Evolutionary conservation across 2,113 vertebrate genomes (phyloP).

Genomic region (Arvicanthis niloticus): DNA sequence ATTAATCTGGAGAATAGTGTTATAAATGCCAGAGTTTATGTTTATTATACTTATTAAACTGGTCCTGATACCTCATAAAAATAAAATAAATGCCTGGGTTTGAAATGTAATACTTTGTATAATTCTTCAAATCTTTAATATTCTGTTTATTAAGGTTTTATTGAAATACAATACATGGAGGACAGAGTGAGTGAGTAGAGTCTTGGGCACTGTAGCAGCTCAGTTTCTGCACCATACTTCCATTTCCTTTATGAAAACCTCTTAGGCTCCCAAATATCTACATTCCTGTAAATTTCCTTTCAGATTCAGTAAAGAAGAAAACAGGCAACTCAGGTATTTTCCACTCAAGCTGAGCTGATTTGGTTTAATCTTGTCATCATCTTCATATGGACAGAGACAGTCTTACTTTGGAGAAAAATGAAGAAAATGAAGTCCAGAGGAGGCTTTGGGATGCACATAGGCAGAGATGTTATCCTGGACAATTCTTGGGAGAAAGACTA

Average conservation of each 20-base stretch:
- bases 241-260: conserved; percentile 53
- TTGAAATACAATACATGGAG: conserved; percentile 83
- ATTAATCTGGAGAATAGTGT: conserved; percentile 86
- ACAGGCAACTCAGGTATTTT: not conserved
- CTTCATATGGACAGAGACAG: not conserved
- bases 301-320: not conserved
- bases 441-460: not conserved
- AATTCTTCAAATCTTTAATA: conserved; percentile 85
- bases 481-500: not conserved
- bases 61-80: conserved; percentile 83
- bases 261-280: not conserved
- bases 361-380: not conserved
- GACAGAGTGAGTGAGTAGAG: conserved; percentile 68
- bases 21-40: conserved; percentile 88
- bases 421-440: not conserved
- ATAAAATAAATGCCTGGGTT: conserved; percentile 83
- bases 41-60: conserved; percentile 87
- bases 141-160: conserved; percentile 85
- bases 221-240: not conserved
- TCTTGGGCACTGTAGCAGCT: not conserved
- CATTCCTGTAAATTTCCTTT: conserved; percentile 9
- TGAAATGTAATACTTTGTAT: conserved; percentile 84
- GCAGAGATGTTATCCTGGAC: not conserved
- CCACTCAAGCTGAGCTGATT: not conserved
- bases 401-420: not conserved